Evolutionary conservation across 2,888 invertebrate genomes (phyloP).

Genomic region (Dynastes tityus): DNA sequence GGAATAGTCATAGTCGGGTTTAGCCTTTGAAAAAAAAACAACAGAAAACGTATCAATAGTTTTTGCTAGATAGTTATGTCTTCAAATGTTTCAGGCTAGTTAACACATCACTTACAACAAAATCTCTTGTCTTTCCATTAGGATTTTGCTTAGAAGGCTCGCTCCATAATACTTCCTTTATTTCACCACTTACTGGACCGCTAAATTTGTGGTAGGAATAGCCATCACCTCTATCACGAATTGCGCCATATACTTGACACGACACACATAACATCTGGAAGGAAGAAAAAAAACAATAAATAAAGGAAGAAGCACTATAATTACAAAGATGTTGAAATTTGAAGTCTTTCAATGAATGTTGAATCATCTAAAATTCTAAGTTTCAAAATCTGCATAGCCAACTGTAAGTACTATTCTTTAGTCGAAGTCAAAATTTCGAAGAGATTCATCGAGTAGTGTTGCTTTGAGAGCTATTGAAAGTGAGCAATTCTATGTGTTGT

Average conservation of each 20-base stretch:
- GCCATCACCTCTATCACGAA: constrained; percentile 68
- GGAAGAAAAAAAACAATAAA: background rate
- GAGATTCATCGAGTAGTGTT: too few relatives aligned
- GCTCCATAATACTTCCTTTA: constrained; percentile 74
- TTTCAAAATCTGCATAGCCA: too few relatives aligned
- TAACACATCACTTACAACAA: constrained; percentile 72
- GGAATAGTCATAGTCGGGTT: constrained; percentile 83
- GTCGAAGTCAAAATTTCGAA: too few relatives aligned
- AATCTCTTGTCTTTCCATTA: constrained; percentile 77
- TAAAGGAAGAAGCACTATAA: background rate
- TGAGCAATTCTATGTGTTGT: too few relatives aligned
- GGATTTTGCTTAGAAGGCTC: constrained; percentile 70
- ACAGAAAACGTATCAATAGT: constrained; percentile 17
- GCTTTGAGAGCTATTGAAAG: too few relatives aligned
- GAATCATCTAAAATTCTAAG: too few relatives aligned
- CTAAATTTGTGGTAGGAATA: constrained; percentile 82
- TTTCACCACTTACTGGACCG: constrained; percentile 82
- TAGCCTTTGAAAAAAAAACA: constrained; percentile 72
- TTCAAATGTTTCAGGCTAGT: too few relatives aligned
- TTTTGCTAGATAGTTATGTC: too few relatives aligned
- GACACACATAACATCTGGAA: constrained; percentile 42
- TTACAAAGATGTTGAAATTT: too few relatives aligned
- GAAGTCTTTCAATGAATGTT: too few relatives aligned
- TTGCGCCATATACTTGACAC: constrained; percentile 19
- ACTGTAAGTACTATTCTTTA: too few relatives aligned